These are phyloP conservation scores for Microvelia longipes DNA, from an alignment of 1,140 invertebrate genomes.

Conservation along the genomic window DNA sequence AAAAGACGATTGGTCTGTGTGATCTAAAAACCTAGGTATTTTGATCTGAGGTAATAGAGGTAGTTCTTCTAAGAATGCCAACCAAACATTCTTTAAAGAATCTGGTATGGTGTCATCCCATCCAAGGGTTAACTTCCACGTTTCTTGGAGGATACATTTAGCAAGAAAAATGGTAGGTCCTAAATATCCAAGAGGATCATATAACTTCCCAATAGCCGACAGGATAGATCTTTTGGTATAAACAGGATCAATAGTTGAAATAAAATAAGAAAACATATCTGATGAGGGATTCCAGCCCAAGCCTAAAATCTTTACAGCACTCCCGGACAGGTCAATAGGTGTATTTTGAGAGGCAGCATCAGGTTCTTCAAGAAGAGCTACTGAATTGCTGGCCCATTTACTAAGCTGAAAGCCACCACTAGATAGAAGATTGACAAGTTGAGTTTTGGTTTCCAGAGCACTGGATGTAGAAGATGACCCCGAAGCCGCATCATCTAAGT, in stretches of 20 bases:
- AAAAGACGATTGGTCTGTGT: not conserved
- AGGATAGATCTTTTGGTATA: conserved; percentile 19
- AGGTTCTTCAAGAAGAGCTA: not conserved
- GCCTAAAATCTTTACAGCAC: not conserved
- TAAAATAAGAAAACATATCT: conserved; percentile 2
- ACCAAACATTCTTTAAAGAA: not conserved
- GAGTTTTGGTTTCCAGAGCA: not conserved
- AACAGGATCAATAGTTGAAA: not conserved
- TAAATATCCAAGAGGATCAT: conserved; percentile 27
- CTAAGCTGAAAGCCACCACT: conserved; percentile 1
- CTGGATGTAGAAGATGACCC: not conserved
- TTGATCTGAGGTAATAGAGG: not conserved
- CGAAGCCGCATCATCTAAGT: not conserved
- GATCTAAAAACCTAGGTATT: not conserved
- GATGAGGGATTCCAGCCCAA: not conserved
- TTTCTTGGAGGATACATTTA: conserved; percentile 23
- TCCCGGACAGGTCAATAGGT: not conserved
- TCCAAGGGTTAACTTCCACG: conserved; percentile 21
- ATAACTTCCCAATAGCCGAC: conserved; percentile 21
- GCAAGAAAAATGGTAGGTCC: conserved; percentile 18
- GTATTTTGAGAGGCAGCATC: not conserved
- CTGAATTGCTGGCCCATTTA: not conserved
- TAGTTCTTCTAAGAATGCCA: not conserved
- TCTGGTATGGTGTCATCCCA: conserved; percentile 21
- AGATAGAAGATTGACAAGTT: not conserved